Base-by-base conservation (phyloP, 2,797 vertebrate genomes). In the Hozukius guyotensis region DNA sequence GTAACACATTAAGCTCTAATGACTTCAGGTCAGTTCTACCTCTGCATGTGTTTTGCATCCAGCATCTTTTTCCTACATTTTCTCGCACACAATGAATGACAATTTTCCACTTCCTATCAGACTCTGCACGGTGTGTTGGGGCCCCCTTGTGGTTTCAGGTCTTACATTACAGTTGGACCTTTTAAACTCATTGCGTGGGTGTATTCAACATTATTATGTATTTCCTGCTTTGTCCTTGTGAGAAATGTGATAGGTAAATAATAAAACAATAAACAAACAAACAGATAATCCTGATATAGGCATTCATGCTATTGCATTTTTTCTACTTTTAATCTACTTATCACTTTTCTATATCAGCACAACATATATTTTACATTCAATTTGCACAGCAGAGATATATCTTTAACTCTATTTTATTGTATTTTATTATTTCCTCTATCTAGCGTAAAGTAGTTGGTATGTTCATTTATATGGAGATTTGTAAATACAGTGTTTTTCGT, bases 111-210 rank as follows among this genome's bases (percentile, higher is more conserved):
- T 22, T 10, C 9, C 3, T 27, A 4, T 42, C 25, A 24, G 4
- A 74, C 11, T 62, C 3, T 46, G 13, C 2, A 8, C 46, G 24
- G 18, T 46, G 46, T 72, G 46, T 77, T 91, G 67, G 83, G 86
- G 81, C 92, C 89, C 72, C 77, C 92, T 64, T 32, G 87, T 92
- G 92, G 84, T 9, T 10, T 1, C 1, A 13, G 1, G 0, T 46
- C 1, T 27, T 6, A 32, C 1, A 56, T 52, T 69, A 64, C 69
- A 80, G 22, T 16, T 34, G 8, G 32, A 75, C 32, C 3, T 63
- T 27, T 55, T 36, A 42, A 75, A 46, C 34, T 46, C 27, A 2
- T 9, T 42, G 32, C 10, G 2, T 42, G 1, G 9, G 11, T 8
- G 13, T n/a, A 5, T 49, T 62, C 13, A 49, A 22, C 24, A 22